A percentile compares a stretch with the other conserved stretches of the same genome.
These are phyloP conservation scores for Glomeris maerens DNA, from an alignment of 1,140 invertebrate species.

Conservation along the genomic window DNA sequence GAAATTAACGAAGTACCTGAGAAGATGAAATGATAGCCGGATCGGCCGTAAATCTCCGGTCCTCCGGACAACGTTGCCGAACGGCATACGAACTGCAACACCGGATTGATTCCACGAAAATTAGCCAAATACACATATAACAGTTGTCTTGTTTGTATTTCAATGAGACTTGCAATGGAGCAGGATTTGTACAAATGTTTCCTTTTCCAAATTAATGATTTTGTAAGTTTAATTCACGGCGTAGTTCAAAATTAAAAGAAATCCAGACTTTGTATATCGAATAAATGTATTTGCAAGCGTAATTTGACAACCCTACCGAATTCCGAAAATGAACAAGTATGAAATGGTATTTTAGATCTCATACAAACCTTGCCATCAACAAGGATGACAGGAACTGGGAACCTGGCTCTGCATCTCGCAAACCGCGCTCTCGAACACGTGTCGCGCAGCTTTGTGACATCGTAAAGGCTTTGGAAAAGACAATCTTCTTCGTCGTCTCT, in stretches of 20 bases:
- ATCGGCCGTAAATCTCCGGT: constrained; percentile 56
- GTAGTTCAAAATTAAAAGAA: too few species aligned
- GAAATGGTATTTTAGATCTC: neutral
- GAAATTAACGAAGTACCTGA: constrained; percentile 17
- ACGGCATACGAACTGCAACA: constrained; percentile 29
- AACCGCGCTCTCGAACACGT: constrained; percentile 44
- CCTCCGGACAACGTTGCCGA: constrained; percentile 38
- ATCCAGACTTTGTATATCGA: too few species aligned
- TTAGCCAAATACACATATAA: neutral
- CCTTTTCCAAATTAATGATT: too few species aligned
- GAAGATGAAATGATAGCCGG: constrained; percentile 40
- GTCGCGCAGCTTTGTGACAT: constrained; percentile 42
- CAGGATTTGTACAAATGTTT: too few species aligned
- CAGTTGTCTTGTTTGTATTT: too few species aligned
- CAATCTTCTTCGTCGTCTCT: constrained; percentile 28
- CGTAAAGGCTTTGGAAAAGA: constrained; percentile 46
- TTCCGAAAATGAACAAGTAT: neutral
- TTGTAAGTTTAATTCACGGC: too few species aligned
- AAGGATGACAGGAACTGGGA: constrained; percentile 63
- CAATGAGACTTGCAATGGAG: too few species aligned
- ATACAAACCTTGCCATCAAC: constrained; percentile 47
- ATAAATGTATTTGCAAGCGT: too few species aligned
- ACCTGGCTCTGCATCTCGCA: constrained; percentile 54
- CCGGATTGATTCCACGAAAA: neutral
- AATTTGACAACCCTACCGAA: too few species aligned